Conservation (phyloP, 2,113 vertebrate genomes). For the Thamnaconus septentrionalis region DNA sequence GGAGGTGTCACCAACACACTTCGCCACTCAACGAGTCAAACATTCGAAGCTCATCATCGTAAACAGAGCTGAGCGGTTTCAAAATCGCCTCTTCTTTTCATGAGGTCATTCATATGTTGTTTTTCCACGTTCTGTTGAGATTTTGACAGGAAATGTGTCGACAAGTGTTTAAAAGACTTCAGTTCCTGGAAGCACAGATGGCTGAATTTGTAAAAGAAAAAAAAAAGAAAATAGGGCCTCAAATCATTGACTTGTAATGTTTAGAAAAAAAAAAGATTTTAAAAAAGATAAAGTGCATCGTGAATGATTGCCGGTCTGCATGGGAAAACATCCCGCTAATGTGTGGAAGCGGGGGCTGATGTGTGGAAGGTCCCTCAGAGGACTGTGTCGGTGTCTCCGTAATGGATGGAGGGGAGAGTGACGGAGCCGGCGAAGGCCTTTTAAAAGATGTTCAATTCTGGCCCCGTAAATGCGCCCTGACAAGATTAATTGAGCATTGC, state of each 20-base stretch:
- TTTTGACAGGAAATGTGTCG: no score
- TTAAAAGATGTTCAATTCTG: slow-evolving; percentile 70
- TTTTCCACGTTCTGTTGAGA: no score
- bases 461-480: slow-evolving; percentile 76
- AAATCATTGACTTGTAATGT: no score
- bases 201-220: no score
- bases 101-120: no score
- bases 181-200: no score
- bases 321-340: slow-evolving; percentile 37
- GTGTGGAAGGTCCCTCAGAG: slow-evolving; percentile 47
- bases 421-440: slow-evolving; percentile 60
- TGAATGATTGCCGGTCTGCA: slow-evolving; percentile 29
- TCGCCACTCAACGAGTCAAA: not conserved
- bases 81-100: no score
- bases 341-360: slow-evolving; percentile 48
- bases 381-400: slow-evolving; percentile 44
- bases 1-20: no score
- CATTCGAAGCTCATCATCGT: not conserved
- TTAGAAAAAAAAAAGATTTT: not conserved
- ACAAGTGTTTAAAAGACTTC: no score
- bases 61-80: no score
- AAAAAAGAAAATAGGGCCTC: no score
- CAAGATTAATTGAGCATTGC: slow-evolving; percentile 86
- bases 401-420: slow-evolving; percentile 68
- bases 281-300: slow-evolving; percentile 24